Conservation (phyloP, 2,888 invertebrate genomes). For the Margaritifera margaritifera region DNA sequence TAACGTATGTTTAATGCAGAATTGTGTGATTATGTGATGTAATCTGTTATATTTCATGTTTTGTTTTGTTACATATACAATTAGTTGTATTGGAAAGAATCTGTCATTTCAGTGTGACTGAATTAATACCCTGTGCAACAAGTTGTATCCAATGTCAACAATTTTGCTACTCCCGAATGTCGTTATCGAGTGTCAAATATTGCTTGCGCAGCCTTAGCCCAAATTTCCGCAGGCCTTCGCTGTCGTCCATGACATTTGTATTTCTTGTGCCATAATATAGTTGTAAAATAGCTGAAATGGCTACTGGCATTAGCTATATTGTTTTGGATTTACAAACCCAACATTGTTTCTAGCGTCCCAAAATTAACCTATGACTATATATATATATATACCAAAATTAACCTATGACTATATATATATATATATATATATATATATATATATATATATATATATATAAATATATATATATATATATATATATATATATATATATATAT, state of each 20-base stretch:
- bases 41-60: background rate
- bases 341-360: no score
- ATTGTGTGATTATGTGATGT: conserved; percentile 2
- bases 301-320: no score
- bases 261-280: no score
- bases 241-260: background rate
- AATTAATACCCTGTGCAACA: background rate
- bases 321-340: no score
- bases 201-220: background rate
- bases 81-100: background rate
- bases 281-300: no score
- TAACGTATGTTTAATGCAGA: conserved; percentile 29
- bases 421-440: no score
- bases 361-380: no score
- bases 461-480: no score
- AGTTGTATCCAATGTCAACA: conserved; percentile 35
- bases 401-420: no score
- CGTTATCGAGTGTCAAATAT: background rate
- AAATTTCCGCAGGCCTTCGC: background rate
- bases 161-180: background rate
- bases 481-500: no score
- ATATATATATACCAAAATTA: no score
- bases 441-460: no score
- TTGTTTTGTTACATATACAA: conserved; percentile 7
- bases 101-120: background rate